Base-by-base conservation (phyloP, 2,888 invertebrate species). In the Parelbella ahira region DNA sequence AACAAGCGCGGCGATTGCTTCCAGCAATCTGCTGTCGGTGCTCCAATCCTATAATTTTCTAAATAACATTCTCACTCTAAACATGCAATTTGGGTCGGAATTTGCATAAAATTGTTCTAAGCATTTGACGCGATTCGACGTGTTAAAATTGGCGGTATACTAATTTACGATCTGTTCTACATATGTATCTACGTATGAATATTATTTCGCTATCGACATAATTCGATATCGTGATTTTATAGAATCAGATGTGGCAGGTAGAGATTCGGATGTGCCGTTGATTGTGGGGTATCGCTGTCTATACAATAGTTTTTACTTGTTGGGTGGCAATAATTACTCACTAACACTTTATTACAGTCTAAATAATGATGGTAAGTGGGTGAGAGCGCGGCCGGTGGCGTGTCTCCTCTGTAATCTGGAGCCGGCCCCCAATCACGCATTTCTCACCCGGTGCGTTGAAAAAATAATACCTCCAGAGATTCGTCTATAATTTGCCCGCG, bases 381-480 rank as follows among this genome's bases (percentile, higher is more conserved):
- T 73, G 73, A 75, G 77, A 68, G 71, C 66, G 64, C 58, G 60
- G 76, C 66, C 72, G 82, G 81, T 81, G 81, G 83, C 82, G 77
- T 75, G 84, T 75, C 75, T 55, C 68, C 60, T 68, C 84, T 87
- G 84, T 87, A 84, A 87, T 87, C 83, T 76, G 54, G 55, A 39
- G 76, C 87, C 86, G 86, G 74, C 73, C 83, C 72, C 71, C 82
- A 87, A 86, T 87, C 84, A 84, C 73, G 80, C 82, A 80, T 76
- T 87, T 87, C 86, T 87, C 87, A 87, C 87, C 83, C 83, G 70
- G 70, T 80, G 87, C 81, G 86, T 78, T 87, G 84, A 87, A 87
- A 87, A 86, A 87, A 87, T 87, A 82, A 87, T 83, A 81, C 77
- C 70, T 77, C 69, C 63, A 60, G 72, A 74, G 77, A 76, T 82